Percentiles rank a stretch among this genome's conserved stretches.
Conservation (phyloP, 2,797 vertebrate species). For the Crenuchus spilurus region DNA sequence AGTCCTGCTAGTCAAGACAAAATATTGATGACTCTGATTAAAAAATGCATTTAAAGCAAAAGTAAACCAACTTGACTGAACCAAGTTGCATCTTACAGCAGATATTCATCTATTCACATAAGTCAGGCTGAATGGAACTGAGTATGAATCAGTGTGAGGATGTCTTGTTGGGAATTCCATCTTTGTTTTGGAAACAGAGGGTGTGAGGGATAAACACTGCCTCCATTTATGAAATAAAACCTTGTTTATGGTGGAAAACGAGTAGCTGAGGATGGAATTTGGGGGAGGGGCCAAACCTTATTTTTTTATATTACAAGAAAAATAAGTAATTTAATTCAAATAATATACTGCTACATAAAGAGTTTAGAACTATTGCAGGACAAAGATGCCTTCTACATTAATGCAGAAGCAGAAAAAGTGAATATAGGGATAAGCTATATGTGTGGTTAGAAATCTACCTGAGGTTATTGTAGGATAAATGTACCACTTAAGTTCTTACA, state of each 20-base stretch:
- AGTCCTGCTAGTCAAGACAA: not conserved
- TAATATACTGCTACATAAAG: not conserved
- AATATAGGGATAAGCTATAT: not conserved
- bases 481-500: not conserved
- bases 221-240: slow-evolving; percentile 59
- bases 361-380: not conserved
- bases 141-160: not conserved
- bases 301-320: not conserved
- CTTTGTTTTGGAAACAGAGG: slow-evolving; percentile 64
- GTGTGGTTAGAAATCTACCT: not conserved
- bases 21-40: not conserved
- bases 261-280: slow-evolving; percentile 1
- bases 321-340: not conserved
- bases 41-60: not conserved
- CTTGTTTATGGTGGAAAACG: slow-evolving; percentile 53
- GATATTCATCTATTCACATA: not conserved
- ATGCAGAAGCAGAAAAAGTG: not conserved
- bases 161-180: slow-evolving; percentile 53
- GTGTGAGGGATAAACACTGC: slow-evolving; percentile 58
- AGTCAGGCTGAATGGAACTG: not conserved
- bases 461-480: not conserved
- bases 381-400: not conserved
- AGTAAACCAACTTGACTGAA: not conserved
- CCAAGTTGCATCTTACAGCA: not conserved
- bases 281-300: not conserved